Base-by-base conservation (phyloP, 2,888 invertebrate genomes). In the Aphelenchoides bicaudatus region DNA sequence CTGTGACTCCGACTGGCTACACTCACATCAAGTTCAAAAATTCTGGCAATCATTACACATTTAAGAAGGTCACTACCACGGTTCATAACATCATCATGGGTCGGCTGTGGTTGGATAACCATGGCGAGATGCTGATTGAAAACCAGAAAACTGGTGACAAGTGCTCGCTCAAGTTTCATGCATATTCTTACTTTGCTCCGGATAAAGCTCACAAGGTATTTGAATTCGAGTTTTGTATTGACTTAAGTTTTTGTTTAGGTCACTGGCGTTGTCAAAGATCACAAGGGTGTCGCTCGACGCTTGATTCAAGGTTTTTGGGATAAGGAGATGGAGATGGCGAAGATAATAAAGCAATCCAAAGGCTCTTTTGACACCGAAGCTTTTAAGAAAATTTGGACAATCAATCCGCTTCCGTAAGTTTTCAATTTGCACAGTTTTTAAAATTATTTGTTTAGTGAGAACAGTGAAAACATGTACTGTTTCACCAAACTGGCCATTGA, bases 71-170 rank as follows among this genome's bases (percentile, higher is more conserved):
- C 49, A 94, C 93, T 23, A 98, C 96, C 23, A 96, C 94, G 3
- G 93, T 98, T 51, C 96, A 99, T 84, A 99, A 99, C 82, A 98
- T 99, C 75, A 96, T 99, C 74, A 94, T 99, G 59, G 98, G 98
- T 67, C 92, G 91, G 82, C 84, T 99, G 71, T 99, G 98, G 98
- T 92, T 99, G 59, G 98, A 99, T 84, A 92, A 98, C 82, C 92
- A 94, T 80, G 98, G 98, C 46, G 96, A 98, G 80, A 96, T 93
- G 91, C 93, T 94, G 81, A 96, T 86, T 60, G 65, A 64, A 21
- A 94, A 94, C 80, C 88, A 89, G 65, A 87, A 86, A 43, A 86
- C 87, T 53, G 91, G 91, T 52, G 89, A 91, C 79, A 90, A 89
- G 81, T 96, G 96, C 81, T 90, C 91, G 80, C 85, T 99, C 71